phyloP scores from a whole-genome alignment of 2,113 vertebrate species.

The Erythrocebus patas region DNA sequence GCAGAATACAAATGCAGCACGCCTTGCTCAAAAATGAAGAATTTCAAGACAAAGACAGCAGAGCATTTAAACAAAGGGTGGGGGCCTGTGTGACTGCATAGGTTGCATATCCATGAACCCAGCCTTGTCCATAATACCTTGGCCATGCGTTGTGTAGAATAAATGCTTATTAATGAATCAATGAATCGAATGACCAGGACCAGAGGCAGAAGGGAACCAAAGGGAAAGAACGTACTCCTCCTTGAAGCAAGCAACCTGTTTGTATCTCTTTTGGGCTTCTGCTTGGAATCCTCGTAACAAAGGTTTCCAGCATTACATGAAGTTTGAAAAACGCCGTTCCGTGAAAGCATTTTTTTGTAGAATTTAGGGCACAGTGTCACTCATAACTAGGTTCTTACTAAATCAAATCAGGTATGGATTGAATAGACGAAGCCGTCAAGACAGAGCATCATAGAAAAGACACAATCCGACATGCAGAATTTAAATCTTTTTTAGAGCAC shows the following conservation, averaged over 20 bases:
- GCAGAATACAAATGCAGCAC: background rate
- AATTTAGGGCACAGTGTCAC: background rate
- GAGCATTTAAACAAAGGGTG: background rate
- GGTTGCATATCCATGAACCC: too few relatives aligned
- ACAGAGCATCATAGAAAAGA: background rate
- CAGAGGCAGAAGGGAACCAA: background rate
- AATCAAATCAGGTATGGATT: background rate
- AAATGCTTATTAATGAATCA: background rate
- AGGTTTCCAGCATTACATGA: background rate
- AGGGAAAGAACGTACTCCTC: background rate
- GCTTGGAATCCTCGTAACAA: background rate
- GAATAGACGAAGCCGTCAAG: background rate
- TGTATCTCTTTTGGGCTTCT: background rate
- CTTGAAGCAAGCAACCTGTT: background rate
- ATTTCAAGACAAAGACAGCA: background rate
- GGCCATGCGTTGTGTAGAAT: background rate
- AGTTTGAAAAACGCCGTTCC: background rate
- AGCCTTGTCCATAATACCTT: background rate
- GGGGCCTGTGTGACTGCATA: too few relatives aligned
- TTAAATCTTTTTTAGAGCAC: background rate
- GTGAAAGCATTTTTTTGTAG: background rate
- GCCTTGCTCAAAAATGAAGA: background rate
- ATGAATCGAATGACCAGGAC: background rate
- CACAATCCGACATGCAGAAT: background rate
- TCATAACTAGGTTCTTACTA: background rate